Conservation (phyloP, 2,113 vertebrate species). For the Paedocypris sp. region DNA sequence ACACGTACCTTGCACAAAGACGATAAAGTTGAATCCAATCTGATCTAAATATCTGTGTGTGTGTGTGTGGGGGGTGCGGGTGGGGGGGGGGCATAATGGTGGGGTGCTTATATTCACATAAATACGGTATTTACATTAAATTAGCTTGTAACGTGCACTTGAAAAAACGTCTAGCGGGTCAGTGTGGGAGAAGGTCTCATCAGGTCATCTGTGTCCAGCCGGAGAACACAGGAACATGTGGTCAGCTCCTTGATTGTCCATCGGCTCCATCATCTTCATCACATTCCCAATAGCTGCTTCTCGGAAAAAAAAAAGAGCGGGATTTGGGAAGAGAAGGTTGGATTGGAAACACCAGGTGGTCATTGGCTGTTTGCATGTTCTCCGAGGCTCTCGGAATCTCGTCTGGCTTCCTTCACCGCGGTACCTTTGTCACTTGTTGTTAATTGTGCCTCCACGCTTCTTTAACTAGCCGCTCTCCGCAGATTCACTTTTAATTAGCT, state of each 20-base stretch:
- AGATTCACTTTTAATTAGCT: constrained; percentile 35
- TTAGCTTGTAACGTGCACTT: not conserved
- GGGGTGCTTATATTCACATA: too few species aligned
- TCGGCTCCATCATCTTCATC: constrained; percentile 17
- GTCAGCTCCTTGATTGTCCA: constrained; percentile 1
- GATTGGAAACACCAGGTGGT: too few species aligned
- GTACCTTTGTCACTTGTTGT: not conserved
- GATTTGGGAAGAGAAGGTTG: not conserved
- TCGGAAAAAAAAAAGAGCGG: not conserved
- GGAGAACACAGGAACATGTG: not conserved
- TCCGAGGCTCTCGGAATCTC: too few species aligned
- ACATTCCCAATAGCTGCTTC: not conserved
- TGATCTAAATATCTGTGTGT: too few species aligned
- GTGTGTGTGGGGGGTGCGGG: too few species aligned
- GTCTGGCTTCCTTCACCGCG: too few species aligned
- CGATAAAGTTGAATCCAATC: too few species aligned
- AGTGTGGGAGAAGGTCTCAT: constrained; percentile 2
- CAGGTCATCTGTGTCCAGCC: constrained; percentile 12
- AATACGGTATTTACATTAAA: not conserved
- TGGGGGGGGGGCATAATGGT: too few species aligned
- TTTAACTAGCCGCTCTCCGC: constrained; percentile 27
- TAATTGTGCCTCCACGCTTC: constrained; percentile 30
- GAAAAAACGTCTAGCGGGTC: not conserved
- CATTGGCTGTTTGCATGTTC: too few species aligned
- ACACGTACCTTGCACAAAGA: too few species aligned